A percentile compares a stretch with the other conserved stretches of the same genome.
phyloP scores from a whole-genome alignment of 2,113 vertebrate genomes.

The Notarius lentiginosus region DNA sequence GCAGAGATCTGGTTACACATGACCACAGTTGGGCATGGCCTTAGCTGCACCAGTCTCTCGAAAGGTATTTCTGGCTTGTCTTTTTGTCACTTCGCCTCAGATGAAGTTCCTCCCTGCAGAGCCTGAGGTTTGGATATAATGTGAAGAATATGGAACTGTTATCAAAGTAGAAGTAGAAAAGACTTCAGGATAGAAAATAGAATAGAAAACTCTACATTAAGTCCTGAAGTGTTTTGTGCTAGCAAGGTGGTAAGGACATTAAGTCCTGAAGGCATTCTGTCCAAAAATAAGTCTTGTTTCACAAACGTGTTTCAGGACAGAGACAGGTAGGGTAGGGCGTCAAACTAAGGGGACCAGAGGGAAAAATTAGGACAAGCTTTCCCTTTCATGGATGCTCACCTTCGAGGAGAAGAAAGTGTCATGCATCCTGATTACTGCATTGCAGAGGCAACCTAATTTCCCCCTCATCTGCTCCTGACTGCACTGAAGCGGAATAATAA shows the following conservation, averaged over 20 bases:
- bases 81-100: not conserved
- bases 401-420: not conserved
- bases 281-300: not conserved
- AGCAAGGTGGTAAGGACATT: not conserved
- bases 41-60: too few species aligned
- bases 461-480: not conserved
- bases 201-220: too few species aligned
- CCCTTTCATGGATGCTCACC: not conserved
- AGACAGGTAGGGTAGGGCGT: not conserved
- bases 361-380: conserved; percentile 9
- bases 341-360: not conserved
- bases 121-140: not conserved
- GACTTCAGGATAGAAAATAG: too few species aligned
- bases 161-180: too few species aligned
- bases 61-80: conserved; percentile 19
- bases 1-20: conserved; percentile 32
- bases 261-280: not conserved
- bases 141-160: too few species aligned
- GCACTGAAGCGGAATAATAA: conserved; percentile 30
- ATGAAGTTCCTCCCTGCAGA: not conserved
- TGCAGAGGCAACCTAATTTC: conserved; percentile 39
- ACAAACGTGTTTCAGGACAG: not conserved
- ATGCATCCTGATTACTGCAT: conserved; percentile 26
- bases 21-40: conserved; percentile 31
- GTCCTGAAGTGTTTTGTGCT: not conserved